Base-by-base conservation (phyloP, 2,888 invertebrate species). In the Ectemnius continuus region DNA sequence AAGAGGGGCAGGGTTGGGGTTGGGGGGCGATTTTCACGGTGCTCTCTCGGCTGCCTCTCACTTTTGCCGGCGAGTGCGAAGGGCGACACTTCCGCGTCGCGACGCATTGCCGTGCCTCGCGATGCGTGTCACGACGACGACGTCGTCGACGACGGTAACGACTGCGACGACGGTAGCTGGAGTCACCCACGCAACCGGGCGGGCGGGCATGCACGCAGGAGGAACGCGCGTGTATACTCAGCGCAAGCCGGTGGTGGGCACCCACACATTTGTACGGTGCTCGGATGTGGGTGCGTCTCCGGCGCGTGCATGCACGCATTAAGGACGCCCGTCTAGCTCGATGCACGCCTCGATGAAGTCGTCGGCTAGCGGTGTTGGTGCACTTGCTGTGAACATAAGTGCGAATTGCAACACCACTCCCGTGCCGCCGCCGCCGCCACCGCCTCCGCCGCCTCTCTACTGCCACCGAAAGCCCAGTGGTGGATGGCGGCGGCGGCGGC, bases 351-450 rank as follows among this genome's bases (percentile, higher is more conserved):
- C 80, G 82, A 68, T 74, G 81, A 73, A 75, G 77, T 66, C 77
- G 67, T 63, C 73, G 79, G 77, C 62, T 75, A 62, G 63, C 73
- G 77, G 67, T 67, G 75, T 72, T 60, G 92, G 92, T 92, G 92
- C 92, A 93, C 93, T 93, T 93, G 93, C 92, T 92, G 36, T 36
- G 91, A 93, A 93, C 93, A 93, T 93, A 93, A 93, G 93, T 93
- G 93, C 93, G 93, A 93, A 93, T 93, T 93, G 93, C 93, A 92
- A 93, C 93, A 92, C 93, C 93, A 93, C 93, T 92, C 92, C 92
- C 92, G 91, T 92, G 92, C 92, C 92, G 28, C 20, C 48, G 28
- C 36, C 93, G 93, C 92, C 92, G 92, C 92, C 92, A 92, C 92
- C 92, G 92, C 92, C 92, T 16, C 65, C 59, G 46, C 48, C 47